phyloP scores from a whole-genome alignment of 2,888 invertebrate genomes.

The Himalopsyche anomala region DNA sequence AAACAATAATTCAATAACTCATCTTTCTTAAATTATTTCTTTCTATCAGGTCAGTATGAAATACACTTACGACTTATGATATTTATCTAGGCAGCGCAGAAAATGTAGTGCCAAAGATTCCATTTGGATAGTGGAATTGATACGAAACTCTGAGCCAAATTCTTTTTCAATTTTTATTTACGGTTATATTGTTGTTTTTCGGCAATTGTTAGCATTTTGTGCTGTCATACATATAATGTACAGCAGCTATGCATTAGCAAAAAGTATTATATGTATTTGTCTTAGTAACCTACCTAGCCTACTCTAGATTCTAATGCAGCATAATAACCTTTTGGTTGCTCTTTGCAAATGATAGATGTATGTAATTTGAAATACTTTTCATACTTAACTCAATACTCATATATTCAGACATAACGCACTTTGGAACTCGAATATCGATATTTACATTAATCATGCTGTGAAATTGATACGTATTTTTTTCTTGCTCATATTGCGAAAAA shows the following conservation, averaged over 20 bases:
- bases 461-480: too few species aligned
- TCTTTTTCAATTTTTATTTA: conserved; percentile 20
- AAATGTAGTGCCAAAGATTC: conserved; percentile 41
- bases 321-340: too few species aligned
- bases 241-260: not conserved
- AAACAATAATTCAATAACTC: not conserved
- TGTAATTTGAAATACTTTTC: too few species aligned
- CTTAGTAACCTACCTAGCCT: too few species aligned
- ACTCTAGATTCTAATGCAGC: too few species aligned
- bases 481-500: too few species aligned
- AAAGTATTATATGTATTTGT: too few species aligned
- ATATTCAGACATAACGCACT: too few species aligned
- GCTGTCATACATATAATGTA: not conserved
- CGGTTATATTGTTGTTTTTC: conserved; percentile 1
- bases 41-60: conserved; percentile 13
- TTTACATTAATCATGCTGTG: too few species aligned
- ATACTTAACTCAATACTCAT: too few species aligned
- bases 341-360: too few species aligned
- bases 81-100: conserved; percentile 8
- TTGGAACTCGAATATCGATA: too few species aligned
- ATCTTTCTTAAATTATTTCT: not conserved
- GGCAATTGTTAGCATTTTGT: not conserved
- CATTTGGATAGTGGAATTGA: conserved; percentile 43
- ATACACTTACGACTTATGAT: conserved; percentile 41
- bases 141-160: conserved; percentile 34